Conservation (phyloP, 2,888 invertebrate species). For the Myopa testacea region DNA sequence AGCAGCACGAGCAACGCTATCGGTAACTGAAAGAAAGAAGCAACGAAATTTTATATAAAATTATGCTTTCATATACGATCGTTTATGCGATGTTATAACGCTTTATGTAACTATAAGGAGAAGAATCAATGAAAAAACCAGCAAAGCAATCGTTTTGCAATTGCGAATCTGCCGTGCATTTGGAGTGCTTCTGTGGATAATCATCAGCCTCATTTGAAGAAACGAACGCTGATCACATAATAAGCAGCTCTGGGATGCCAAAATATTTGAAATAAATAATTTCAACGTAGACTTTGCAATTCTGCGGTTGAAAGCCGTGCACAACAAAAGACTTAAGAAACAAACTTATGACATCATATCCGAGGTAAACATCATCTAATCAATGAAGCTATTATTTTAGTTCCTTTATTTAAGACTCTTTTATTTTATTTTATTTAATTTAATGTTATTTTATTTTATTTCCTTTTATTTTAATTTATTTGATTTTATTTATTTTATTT, state of each 20-base stretch:
- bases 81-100: not conserved
- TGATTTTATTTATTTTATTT: too few species aligned
- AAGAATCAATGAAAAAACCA: slow-evolving; percentile 24
- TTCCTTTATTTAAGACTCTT: too few species aligned
- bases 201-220: slow-evolving; percentile 19
- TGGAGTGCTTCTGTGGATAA: slow-evolving; percentile 31
- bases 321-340: slow-evolving; percentile 12
- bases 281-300: not conserved
- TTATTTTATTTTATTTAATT: slow-evolving; percentile 1
- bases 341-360: slow-evolving; percentile 2
- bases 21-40: slow-evolving; percentile 34
- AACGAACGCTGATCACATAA: slow-evolving; percentile 27
- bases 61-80: not conserved
- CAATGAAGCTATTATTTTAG: not conserved
- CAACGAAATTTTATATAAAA: slow-evolving; percentile 40
- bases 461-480: not conserved
- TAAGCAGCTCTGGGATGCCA: not conserved
- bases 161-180: slow-evolving; percentile 6
- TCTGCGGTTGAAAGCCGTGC: not conserved
- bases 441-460: not conserved
- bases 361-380: slow-evolving; percentile 3
- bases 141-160: slow-evolving; percentile 3
- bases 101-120: slow-evolving; percentile 28
- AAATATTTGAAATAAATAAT: not conserved
- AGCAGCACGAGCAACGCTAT: slow-evolving; percentile 47